Evolutionary conservation across 2,888 invertebrate genomes (phyloP).

Genomic region (Abrostola triplasia): DNA sequence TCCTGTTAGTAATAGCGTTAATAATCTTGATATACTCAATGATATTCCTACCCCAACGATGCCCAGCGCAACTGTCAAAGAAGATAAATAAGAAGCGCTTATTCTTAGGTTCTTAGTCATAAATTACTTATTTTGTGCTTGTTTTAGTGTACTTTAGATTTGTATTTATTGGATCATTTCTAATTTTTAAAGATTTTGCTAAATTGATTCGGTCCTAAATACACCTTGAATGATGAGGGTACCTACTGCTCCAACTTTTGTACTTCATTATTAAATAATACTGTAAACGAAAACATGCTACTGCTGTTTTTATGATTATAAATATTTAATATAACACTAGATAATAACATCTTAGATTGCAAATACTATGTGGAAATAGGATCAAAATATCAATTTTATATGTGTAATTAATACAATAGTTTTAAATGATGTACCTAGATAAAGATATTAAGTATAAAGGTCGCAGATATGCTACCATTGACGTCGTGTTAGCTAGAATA

Average conservation of each 20-base stretch:
- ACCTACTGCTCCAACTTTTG: slow-evolving; percentile 5
- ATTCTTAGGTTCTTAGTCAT: slow-evolving; percentile 18
- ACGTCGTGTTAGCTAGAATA: slow-evolving; percentile 13
- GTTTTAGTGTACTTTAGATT: slow-evolving; percentile 18
- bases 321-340: too few species aligned
- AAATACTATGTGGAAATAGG: slow-evolving; percentile 15
- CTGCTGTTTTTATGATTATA: slow-evolving; percentile 1
- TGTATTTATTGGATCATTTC: slow-evolving; percentile 33
- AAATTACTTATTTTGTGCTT: slow-evolving; percentile 20
- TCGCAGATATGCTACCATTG: background rate
- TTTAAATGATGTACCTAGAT: slow-evolving; percentile 10
- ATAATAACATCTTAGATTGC: background rate
- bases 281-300: background rate
- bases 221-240: too few species aligned
- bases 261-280: background rate
- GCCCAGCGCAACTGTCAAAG: slow-evolving; percentile 22
- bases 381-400: slow-evolving; percentile 14
- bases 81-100: slow-evolving; percentile 21
- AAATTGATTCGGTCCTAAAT: slow-evolving; percentile 1
- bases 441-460: background rate
- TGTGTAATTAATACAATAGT: slow-evolving; percentile 6
- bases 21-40: slow-evolving; percentile 21
- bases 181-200: slow-evolving; percentile 23
- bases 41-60: slow-evolving; percentile 16
- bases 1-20: slow-evolving; percentile 16